Percentiles rank a stretch among this genome's conserved stretches.
phyloP scores from a whole-genome alignment of 2,113 vertebrate species.

The Podiceps cristatus region DNA sequence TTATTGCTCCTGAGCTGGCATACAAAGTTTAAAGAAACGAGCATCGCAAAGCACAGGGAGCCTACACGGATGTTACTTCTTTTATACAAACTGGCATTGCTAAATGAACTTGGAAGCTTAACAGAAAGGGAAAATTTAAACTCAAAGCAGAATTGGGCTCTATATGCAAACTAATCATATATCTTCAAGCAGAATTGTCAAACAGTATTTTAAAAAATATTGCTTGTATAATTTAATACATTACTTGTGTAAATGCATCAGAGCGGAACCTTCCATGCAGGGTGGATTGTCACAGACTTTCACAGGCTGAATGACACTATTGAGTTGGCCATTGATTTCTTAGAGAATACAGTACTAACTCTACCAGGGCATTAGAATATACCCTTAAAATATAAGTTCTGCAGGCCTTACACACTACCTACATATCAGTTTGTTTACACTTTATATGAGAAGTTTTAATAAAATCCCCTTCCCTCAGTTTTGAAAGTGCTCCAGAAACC shows the following conservation, averaged over 20 bases:
- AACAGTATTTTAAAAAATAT: background rate
- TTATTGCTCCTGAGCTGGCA: constrained; percentile 27
- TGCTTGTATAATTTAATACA: background rate
- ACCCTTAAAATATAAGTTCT: background rate
- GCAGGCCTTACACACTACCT: background rate
- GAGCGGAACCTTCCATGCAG: background rate
- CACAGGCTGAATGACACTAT: background rate
- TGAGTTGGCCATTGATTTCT: background rate
- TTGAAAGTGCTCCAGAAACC: background rate
- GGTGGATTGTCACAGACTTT: background rate
- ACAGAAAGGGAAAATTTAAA: background rate
- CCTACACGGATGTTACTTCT: background rate
- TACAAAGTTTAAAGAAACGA: background rate
- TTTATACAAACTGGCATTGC: background rate
- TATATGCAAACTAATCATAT: background rate
- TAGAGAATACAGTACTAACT: background rate
- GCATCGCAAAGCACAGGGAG: background rate
- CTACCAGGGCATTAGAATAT: background rate
- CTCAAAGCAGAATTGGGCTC: background rate
- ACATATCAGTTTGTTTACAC: background rate
- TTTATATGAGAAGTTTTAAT: background rate
- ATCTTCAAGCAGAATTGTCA: background rate
- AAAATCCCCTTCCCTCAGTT: background rate
- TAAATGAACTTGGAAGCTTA: constrained; percentile 22
- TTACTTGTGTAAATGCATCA: background rate